phyloP scores from a whole-genome alignment of 2,888 invertebrate genomes.

The Epinotia nisella region DNA sequence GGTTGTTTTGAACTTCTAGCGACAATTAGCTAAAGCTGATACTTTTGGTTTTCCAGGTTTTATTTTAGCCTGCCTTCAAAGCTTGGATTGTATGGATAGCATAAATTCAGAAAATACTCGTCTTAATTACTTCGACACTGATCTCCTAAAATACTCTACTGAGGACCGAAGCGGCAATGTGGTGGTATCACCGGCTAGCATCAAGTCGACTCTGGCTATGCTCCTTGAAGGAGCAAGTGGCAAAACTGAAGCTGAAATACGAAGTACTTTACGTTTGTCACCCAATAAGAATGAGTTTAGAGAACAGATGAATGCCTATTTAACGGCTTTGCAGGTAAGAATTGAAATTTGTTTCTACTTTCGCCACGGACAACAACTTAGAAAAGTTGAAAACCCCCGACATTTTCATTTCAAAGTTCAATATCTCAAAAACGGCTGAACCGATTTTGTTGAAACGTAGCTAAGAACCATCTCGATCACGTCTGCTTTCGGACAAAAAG shows the following conservation, averaged over 20 bases:
- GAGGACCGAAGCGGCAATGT: conserved; percentile 81
- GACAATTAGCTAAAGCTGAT: not conserved
- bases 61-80: conserved; percentile 55
- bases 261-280: conserved; percentile 83
- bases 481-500: no score
- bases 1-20: not conserved
- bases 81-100: conserved; percentile 53
- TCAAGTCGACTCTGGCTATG: conserved; percentile 86
- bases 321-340: conserved; percentile 66
- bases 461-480: no score
- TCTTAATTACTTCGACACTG: conserved; percentile 84
- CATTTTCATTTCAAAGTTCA: no score
- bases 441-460: no score
- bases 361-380: no score
- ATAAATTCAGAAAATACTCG: conserved; percentile 58
- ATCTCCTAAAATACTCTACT: conserved; percentile 77
- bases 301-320: conserved; percentile 65
- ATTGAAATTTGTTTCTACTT: not conserved
- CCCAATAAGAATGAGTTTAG: conserved; percentile 65
- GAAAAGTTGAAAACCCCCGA: no score
- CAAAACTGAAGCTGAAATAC: conserved; percentile 84
- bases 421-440: no score
- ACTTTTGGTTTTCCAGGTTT: conserved; percentile 55
- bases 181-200: conserved; percentile 87
- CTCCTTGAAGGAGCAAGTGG: conserved; percentile 86